Conservation (phyloP, 1,140 invertebrate genomes). For the Temnothorax curvispinosus region DNA sequence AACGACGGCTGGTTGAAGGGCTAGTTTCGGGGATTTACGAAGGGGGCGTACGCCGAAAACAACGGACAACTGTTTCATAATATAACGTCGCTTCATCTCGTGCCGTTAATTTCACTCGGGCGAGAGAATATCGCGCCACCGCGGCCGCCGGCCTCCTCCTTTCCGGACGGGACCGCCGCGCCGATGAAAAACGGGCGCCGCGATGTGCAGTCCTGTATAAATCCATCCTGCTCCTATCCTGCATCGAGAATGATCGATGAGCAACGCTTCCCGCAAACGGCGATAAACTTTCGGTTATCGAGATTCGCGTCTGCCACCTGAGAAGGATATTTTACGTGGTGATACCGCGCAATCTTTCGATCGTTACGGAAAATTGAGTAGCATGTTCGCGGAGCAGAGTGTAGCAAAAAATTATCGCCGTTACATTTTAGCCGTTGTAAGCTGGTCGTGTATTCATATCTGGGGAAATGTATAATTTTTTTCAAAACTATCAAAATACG, state of each 20-base stretch:
- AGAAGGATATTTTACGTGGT: not conserved
- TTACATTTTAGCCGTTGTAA: not conserved
- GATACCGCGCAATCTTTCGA: not conserved
- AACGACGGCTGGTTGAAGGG: slow-evolving; percentile 16
- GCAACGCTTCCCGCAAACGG: slow-evolving; percentile 24
- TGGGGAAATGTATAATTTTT: not conserved
- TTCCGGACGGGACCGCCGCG: not conserved
- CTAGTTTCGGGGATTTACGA: slow-evolving; percentile 26
- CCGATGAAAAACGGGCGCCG: slow-evolving; percentile 33
- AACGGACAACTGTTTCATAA: slow-evolving; percentile 42
- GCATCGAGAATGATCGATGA: slow-evolving; percentile 49
- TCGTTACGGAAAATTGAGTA: slow-evolving; percentile 22
- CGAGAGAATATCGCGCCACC: not conserved
- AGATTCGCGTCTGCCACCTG: not conserved
- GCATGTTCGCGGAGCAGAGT: not conserved
- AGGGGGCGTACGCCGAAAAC: not conserved
- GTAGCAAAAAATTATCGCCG: slow-evolving; percentile 5
- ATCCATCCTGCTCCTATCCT: slow-evolving; percentile 19
- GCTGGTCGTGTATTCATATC: not conserved
- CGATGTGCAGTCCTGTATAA: slow-evolving; percentile 3
- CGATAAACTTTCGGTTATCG: slow-evolving; percentile 40
- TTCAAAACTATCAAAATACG: not conserved
- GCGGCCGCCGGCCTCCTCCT: not conserved
- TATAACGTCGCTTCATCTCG: slow-evolving; percentile 1
- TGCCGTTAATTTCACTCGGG: not conserved